A percentile compares a stretch with the other conserved stretches of the same genome.
phyloP scores from a whole-genome alignment of 2,113 vertebrate species.

The Physeter macrocephalus region DNA sequence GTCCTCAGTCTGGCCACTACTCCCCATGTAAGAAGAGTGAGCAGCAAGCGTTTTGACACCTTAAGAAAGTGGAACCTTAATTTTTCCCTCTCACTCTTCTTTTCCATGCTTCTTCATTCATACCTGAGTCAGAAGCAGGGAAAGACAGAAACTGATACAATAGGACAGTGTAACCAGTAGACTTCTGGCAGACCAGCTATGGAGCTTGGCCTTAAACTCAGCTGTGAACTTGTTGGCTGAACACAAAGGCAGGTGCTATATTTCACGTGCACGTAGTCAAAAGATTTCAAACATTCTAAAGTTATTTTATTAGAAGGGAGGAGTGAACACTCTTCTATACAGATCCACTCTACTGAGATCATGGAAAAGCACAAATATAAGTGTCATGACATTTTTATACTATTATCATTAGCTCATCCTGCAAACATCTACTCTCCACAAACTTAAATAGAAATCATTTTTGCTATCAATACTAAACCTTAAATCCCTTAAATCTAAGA shows the following conservation, averaged over 20 bases:
- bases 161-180: fast-evolving
- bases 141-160: not conserved
- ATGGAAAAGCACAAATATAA: not conserved
- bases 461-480: not conserved
- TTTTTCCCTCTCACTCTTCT: not conserved
- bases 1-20: not conserved
- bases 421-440: not conserved
- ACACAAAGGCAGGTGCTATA: not conserved
- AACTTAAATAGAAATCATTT: not conserved
- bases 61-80: not conserved
- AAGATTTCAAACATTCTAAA: not conserved
- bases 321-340: not conserved
- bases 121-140: not conserved
- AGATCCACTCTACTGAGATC: not conserved
- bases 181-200: not conserved
- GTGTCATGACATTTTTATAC: not conserved
- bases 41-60: not conserved
- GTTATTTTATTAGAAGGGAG: not conserved
- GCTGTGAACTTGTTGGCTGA: not conserved
- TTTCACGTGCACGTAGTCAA: not conserved
- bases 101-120: not conserved
- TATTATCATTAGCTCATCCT: not conserved
- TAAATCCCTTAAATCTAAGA: not conserved
- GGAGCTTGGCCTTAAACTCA: not conserved
- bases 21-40: not conserved